These are phyloP conservation scores for Nasua narica DNA, from an alignment of 2,797 vertebrate species.

Conservation along the genomic window DNA sequence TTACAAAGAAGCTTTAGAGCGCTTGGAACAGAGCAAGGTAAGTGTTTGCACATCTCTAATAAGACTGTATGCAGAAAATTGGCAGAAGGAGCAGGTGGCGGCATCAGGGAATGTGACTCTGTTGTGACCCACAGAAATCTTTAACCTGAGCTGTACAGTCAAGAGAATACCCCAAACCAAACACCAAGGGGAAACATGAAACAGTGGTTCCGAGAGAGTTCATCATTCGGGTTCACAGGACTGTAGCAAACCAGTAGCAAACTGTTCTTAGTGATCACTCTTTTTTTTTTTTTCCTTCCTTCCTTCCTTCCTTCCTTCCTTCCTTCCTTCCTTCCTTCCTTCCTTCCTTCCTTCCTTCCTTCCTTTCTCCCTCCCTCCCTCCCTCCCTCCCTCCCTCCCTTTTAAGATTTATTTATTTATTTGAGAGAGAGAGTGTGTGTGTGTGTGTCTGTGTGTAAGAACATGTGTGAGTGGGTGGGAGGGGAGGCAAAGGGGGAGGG, in stretches of 20 bases:
- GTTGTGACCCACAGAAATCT: not conserved
- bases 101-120: not conserved
- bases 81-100: not conserved
- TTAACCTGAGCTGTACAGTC: not conserved
- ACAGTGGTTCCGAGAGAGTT: not conserved
- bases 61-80: not conserved
- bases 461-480: not conserved
- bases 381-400: too few relatives aligned
- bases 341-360: too few relatives aligned
- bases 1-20: constrained; percentile 87
- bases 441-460: not conserved
- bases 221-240: not conserved
- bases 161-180: not conserved
- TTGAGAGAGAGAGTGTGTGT: not conserved
- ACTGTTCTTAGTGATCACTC: not conserved
- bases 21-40: constrained; percentile 87
- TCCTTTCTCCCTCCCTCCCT: too few relatives aligned
- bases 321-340: too few relatives aligned
- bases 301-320: too few relatives aligned
- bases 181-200: not conserved
- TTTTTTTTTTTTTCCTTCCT: not conserved
- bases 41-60: not conserved
- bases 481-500: not conserved
- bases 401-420: too few relatives aligned
- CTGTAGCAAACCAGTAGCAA: not conserved